Base-by-base conservation (phyloP, 2,113 vertebrate species). In the Xyrauchen texanus region DNA sequence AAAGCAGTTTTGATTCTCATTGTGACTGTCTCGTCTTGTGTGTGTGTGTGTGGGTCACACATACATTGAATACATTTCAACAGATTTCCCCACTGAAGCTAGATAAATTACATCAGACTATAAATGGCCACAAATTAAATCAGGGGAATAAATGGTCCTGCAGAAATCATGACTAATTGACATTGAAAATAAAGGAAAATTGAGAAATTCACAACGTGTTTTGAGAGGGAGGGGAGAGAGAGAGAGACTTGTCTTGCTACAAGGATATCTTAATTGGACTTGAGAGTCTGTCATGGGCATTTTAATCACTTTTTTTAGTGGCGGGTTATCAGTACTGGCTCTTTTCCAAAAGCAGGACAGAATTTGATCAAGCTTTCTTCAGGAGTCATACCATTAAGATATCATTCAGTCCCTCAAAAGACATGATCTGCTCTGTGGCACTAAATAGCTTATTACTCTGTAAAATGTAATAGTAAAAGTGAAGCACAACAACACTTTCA, bases 111-210 rank as follows among this genome's bases (percentile, higher is more conserved):
- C 55, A 72, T 72, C 53, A 60, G 44, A 46, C 42, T 16, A 21
- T 16, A 60, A 72, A n/a, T 47, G n/a, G 45, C 16, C 70, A 60
- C 70, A 60, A 60, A 47, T 60, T 47, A 6, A 72, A 72, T 72
- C 69, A 72, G 42, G 6, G 16, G n/a, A 72, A 60, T 60, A 72
- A 72, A 72, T 46, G 69, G 0, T 46, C 9, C 55, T 2, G n/a
- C 1, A 3, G n/a, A 47, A 72, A 21, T 72, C 8, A 60, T 46
- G 44, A 16, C 70, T 60, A 72, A 72, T 7, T 60, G 55, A 72
- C n/a, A 72, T 12, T 72, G 44, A 72, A 72, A 72, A 60, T 46
- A 72, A 72, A 60, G 60, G 13, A 60, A 60, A 57, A 70, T 57
- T 55, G 52, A 60, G n/a, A 21, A 72, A 58, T 45, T 58, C 68